Evolutionary conservation across 2,888 invertebrate genomes (phyloP).

Genomic region (Orchesellides sinensis): DNA sequence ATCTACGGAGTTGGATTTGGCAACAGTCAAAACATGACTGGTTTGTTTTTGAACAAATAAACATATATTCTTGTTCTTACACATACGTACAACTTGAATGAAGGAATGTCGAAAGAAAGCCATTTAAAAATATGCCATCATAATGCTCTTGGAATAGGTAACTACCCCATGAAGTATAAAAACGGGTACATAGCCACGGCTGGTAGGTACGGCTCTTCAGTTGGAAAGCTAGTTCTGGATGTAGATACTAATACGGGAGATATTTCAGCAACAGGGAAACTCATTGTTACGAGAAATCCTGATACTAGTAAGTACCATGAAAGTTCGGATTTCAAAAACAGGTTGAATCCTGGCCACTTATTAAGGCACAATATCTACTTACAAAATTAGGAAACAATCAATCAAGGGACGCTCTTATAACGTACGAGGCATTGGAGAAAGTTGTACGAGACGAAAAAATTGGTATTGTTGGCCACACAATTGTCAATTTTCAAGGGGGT

Average conservation of each 20-base stretch:
- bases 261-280: conserved; percentile 9
- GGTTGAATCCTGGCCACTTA: too few species aligned
- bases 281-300: conserved; percentile 5
- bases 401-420: too few species aligned
- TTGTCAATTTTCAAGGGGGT: conserved; percentile 20
- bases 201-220: conserved; percentile 64
- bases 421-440: too few species aligned
- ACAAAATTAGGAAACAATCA: too few species aligned
- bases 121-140: not conserved
- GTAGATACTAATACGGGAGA: conserved; percentile 26
- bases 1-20: conserved; percentile 59
- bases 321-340: too few species aligned
- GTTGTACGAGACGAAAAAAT: not conserved
- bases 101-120: too few species aligned
- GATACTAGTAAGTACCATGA: conserved; percentile 1
- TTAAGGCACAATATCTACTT: too few species aligned
- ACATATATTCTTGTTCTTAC: not conserved
- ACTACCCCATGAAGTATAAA: conserved; percentile 49
- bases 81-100: not conserved
- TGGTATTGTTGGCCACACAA: conserved; percentile 2
- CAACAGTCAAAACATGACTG: not conserved
- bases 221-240: conserved; percentile 68
- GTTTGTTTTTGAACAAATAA: too few species aligned
- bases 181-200: conserved; percentile 66
- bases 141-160: conserved; percentile 1